Percentiles rank a stretch among this genome's conserved stretches.
These are phyloP conservation scores for Speoplatyrhinus poulsoni DNA, from an alignment of 2,113 vertebrate species.

Conservation along the genomic window DNA sequence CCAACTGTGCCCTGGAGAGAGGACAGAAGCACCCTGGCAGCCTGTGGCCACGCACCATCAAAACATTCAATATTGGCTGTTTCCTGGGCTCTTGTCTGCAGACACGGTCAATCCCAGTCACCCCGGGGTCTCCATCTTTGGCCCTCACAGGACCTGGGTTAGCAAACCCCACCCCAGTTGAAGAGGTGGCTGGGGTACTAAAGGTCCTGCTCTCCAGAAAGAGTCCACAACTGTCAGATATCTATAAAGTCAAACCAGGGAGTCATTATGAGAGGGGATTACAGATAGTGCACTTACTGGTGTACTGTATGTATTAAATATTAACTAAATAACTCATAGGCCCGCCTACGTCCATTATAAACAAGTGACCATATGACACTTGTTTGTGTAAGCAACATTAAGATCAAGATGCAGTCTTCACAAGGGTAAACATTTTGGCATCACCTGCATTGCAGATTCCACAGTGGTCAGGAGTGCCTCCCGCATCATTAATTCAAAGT, in stretches of 20 bases:
- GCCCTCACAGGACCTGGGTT: slow-evolving; percentile 19
- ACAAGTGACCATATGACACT: no score
- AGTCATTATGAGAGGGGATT: not conserved
- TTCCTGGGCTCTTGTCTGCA: slow-evolving; percentile 2
- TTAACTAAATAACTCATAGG: no score
- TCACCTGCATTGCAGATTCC: slow-evolving; percentile 72
- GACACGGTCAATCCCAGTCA: not conserved
- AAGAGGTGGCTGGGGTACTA: not conserved
- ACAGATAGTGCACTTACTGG: no score
- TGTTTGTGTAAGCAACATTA: no score
- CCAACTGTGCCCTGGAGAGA: slow-evolving; percentile 61
- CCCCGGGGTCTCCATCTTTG: not conserved
- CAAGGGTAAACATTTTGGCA: not conserved
- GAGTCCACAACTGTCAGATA: slow-evolving; percentile 63
- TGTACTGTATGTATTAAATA: no score
- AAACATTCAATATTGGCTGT: slow-evolving; percentile 7
- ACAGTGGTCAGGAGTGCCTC: slow-evolving; percentile 51
- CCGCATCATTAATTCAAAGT: slow-evolving; percentile 66
- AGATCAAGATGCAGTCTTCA: not conserved
- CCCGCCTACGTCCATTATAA: no score
- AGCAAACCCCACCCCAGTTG: not conserved
- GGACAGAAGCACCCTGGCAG: slow-evolving; percentile 64
- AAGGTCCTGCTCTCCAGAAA: slow-evolving; percentile 44
- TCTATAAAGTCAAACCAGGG: slow-evolving; percentile 44
- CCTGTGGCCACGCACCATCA: slow-evolving; percentile 59